Evolutionary conservation across 1,140 invertebrate genomes (phyloP).

Genomic region (Bicyclus anynana): DNA sequence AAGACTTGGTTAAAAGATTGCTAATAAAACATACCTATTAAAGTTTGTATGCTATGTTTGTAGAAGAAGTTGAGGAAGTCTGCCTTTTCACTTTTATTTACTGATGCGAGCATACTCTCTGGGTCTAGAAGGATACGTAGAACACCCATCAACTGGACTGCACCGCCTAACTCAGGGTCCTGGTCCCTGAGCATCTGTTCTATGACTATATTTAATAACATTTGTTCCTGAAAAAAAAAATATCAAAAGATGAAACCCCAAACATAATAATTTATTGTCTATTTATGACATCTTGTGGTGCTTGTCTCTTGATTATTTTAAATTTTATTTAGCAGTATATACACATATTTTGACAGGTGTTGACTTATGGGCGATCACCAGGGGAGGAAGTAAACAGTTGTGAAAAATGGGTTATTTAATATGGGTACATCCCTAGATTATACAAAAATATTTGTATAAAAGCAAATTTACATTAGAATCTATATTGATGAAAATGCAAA

Average conservation of each 20-base stretch:
- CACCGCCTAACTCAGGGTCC: constrained; percentile 95
- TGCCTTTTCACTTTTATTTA: constrained; percentile 97
- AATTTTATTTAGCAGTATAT: too few species aligned
- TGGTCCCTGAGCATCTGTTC: constrained; percentile 95
- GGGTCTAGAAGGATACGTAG: constrained; percentile 96
- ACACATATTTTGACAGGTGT: too few species aligned
- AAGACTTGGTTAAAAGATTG: too few species aligned
- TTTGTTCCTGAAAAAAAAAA: constrained; percentile 85
- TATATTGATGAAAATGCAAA: too few species aligned
- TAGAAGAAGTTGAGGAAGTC: constrained; percentile 99
- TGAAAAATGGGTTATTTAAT: too few species aligned
- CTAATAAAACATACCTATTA: constrained; percentile 84
- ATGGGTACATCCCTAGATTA: too few species aligned
- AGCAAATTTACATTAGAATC: too few species aligned
- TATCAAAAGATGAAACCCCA: background rate
- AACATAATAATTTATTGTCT: too few species aligned
- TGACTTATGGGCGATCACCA: too few species aligned
- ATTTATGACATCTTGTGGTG: too few species aligned
- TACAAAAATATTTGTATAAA: background rate
- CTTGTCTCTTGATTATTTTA: too few species aligned
- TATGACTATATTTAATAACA: constrained; percentile 98
- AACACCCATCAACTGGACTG: constrained; percentile 96
- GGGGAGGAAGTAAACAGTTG: too few species aligned
- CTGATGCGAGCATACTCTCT: constrained; percentile 97
- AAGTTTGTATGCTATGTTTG: constrained; percentile 96